These are phyloP conservation scores for Chloropsis hardwickii DNA, from an alignment of 2,113 vertebrate species.

Conservation along the genomic window DNA sequence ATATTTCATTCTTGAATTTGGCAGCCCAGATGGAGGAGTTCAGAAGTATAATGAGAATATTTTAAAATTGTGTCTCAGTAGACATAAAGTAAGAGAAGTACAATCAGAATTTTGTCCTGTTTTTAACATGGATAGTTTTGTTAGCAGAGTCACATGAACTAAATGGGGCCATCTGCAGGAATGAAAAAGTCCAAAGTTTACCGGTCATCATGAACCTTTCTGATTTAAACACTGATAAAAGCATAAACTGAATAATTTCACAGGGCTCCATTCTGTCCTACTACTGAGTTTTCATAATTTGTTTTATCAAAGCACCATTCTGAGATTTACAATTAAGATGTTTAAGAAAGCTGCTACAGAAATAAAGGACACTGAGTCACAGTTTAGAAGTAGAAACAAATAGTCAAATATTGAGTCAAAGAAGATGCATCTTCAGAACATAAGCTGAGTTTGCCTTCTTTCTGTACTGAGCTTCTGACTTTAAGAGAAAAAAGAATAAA, in stretches of 20 bases:
- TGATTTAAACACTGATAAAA: not conserved
- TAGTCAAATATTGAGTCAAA: not conserved
- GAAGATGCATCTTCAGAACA: not conserved
- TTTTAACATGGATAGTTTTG: not conserved
- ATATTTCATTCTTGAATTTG: not conserved
- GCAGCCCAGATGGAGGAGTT: not conserved
- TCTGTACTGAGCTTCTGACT: not conserved
- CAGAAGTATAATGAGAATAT: not conserved
- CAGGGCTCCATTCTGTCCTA: not conserved
- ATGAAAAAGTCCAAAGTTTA: not conserved
- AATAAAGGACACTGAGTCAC: not conserved
- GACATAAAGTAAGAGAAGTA: not conserved
- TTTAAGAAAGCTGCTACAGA: not conserved
- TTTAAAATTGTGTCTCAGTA: not conserved
- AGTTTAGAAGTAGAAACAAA: not conserved
- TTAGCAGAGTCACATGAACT: not conserved
- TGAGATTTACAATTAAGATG: not conserved
- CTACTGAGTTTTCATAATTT: not conserved
- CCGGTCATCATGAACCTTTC: not conserved
- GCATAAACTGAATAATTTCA: not conserved
- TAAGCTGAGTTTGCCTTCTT: not conserved
- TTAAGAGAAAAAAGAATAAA: not conserved
- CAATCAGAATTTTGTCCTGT: not conserved
- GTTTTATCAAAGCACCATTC: not conserved
- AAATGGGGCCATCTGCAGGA: not conserved